Conservation (phyloP, 2,888 invertebrate species). For the Watsonalla binaria region DNA sequence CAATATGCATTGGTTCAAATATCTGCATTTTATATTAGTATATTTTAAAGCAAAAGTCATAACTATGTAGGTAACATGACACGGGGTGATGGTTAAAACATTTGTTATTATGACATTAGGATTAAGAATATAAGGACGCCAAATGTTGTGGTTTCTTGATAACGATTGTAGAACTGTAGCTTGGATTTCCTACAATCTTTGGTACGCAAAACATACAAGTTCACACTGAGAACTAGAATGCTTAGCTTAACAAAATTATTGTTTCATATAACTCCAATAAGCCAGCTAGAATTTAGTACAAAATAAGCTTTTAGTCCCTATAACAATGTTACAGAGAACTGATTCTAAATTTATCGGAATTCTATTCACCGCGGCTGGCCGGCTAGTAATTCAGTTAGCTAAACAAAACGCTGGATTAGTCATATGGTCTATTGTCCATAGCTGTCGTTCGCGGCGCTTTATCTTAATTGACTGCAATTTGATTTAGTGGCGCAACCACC, state of each 20-base stretch:
- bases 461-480: conserved; percentile 77
- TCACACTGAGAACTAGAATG: too few relatives aligned
- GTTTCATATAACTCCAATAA: background rate
- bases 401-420: conserved; percentile 72
- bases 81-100: too few relatives aligned
- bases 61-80: background rate
- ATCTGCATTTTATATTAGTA: background rate
- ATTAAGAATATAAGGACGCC: too few relatives aligned
- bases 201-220: too few relatives aligned
- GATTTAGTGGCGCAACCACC: conserved; percentile 63
- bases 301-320: conserved; percentile 11
- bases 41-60: background rate
- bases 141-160: too few relatives aligned
- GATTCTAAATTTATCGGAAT: conserved; percentile 43
- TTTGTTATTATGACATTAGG: too few relatives aligned
- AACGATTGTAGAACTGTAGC: too few relatives aligned
- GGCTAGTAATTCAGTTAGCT: conserved; percentile 61
- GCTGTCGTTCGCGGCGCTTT: conserved; percentile 67
- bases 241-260: background rate
- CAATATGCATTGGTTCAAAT: background rate
- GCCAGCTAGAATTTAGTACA: conserved; percentile 2
- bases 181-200: too few relatives aligned
- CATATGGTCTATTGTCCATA: conserved; percentile 67
- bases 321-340: conserved; percentile 12
- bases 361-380: conserved; percentile 42